Evolutionary conservation across 2,113 vertebrate genomes (phyloP).

Genomic region (Anhinga anhinga): DNA sequence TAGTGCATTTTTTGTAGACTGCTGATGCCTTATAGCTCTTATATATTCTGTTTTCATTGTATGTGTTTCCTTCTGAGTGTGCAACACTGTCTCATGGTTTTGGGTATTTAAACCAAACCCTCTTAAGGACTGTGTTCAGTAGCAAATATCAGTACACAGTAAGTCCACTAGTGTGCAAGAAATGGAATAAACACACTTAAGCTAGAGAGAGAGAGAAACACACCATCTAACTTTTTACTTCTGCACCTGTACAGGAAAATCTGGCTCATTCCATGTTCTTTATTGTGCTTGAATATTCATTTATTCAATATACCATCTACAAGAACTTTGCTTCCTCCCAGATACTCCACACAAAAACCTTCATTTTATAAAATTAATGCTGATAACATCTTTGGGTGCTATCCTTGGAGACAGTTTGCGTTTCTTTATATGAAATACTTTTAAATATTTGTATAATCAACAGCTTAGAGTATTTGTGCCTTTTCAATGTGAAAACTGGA

Average conservation of each 20-base stretch:
- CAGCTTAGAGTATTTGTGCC: neutral
- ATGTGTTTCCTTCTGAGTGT: neutral
- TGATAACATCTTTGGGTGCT: neutral
- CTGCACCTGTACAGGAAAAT: slow-evolving; percentile 7
- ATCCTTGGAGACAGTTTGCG: neutral
- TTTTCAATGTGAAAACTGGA: neutral
- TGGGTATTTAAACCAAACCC: neutral
- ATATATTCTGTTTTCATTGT: neutral
- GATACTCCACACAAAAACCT: neutral
- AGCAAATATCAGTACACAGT: neutral
- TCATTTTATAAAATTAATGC: slow-evolving; percentile 1
- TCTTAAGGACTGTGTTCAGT: neutral
- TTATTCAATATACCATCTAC: neutral
- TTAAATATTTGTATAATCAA: neutral
- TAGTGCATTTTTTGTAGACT: neutral
- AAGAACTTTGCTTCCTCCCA: neutral
- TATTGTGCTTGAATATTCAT: neutral
- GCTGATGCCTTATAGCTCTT: neutral
- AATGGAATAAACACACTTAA: neutral
- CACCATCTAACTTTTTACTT: neutral
- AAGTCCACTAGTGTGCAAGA: neutral
- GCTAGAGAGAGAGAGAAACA: neutral
- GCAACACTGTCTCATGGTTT: neutral
- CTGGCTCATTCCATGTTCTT: slow-evolving; percentile 2
- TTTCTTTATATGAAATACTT: neutral